phyloP scores from a whole-genome alignment of 2,888 invertebrate genomes.

The Leptodirus hochenwartii region DNA sequence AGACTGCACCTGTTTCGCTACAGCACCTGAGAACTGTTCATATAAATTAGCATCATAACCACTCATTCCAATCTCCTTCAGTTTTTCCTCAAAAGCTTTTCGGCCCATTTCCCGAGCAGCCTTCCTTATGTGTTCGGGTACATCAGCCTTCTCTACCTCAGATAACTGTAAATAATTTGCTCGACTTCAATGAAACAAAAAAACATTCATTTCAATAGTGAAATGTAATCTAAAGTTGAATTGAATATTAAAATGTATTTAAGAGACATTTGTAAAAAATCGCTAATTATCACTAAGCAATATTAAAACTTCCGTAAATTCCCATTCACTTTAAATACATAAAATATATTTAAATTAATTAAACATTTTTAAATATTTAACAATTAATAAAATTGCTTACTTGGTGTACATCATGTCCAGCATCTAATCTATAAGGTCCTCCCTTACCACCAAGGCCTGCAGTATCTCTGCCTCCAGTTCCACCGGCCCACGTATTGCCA shows the following conservation, averaged over 20 bases:
- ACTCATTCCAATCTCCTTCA: constrained; percentile 89
- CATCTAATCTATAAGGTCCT: constrained; percentile 86
- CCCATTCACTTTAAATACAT: too few relatives aligned
- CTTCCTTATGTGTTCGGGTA: constrained; percentile 73
- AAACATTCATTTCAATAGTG: neutral
- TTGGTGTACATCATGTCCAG: constrained; percentile 86
- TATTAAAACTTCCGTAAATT: too few relatives aligned
- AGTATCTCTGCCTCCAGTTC: constrained; percentile 83
- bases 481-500: constrained; percentile 94
- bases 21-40: constrained; percentile 59
- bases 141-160: constrained; percentile 73
- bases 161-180: constrained; percentile 41
- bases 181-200: too few relatives aligned
- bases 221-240: too few relatives aligned
- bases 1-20: constrained; percentile 67
- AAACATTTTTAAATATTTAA: neutral
- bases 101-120: constrained; percentile 89
- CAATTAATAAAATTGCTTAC: constrained; percentile 28
- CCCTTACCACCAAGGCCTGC: constrained; percentile 94
- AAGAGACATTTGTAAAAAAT: too few relatives aligned
- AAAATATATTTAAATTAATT: constrained; percentile 16
- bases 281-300: too few relatives aligned
- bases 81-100: constrained; percentile 68
- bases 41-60: constrained; percentile 82
- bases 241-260: too few relatives aligned